Evolutionary conservation across 2,888 invertebrate species (phyloP).

Genomic region (Tanaodytes sp.): DNA sequence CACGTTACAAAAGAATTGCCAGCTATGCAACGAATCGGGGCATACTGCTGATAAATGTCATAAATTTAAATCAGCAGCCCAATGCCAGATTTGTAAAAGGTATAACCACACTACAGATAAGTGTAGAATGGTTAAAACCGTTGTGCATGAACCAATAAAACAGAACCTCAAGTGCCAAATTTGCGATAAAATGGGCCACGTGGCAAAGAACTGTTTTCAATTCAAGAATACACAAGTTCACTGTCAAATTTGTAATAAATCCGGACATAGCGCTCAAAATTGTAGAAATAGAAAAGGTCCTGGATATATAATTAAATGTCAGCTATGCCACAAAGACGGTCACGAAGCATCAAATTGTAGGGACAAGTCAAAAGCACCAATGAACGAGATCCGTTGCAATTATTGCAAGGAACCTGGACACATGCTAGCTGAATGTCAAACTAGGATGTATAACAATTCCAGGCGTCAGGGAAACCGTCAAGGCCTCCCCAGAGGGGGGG

Average conservation of each 20-base stretch:
- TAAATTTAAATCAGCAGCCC: no score
- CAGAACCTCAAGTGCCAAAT: neutral
- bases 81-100: constrained; percentile 3
- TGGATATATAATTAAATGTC: neutral
- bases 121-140: neutral
- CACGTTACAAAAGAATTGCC: no score
- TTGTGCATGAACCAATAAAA: neutral
- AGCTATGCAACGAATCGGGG: no score
- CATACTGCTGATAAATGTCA: no score
- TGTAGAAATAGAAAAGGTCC: neutral
- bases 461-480: neutral
- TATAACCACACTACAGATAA: neutral
- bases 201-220: neutral
- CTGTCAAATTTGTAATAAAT: neutral
- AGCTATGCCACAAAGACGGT: neutral
- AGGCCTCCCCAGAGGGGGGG: neutral
- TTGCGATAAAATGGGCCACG: neutral
- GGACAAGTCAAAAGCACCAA: neutral
- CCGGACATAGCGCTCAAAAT: neutral
- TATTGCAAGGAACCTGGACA: constrained; percentile 10
- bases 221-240: neutral
- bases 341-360: neutral
- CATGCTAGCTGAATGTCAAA: constrained; percentile 2
- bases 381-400: neutral
- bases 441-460: constrained; percentile 4